A percentile compares a stretch with the other conserved stretches of the same genome.
These are phyloP conservation scores for Pyrgilauda ruficollis DNA, from an alignment of 2,113 vertebrate species.

Conservation along the genomic window DNA sequence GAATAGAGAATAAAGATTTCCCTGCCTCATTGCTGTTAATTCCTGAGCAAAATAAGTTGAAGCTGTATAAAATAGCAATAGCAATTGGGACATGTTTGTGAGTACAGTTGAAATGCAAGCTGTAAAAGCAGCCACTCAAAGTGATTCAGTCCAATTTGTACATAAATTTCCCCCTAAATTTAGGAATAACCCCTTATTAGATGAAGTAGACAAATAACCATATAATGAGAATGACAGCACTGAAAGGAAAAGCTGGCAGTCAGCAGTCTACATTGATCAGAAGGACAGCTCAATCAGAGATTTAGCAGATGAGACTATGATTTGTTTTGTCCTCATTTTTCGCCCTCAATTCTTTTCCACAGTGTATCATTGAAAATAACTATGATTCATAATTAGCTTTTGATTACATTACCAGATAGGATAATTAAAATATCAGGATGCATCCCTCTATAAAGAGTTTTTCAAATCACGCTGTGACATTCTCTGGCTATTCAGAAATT, in stretches of 20 bases:
- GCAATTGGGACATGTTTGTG: background rate
- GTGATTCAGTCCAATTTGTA: background rate
- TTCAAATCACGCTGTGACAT: background rate
- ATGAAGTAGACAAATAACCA: background rate
- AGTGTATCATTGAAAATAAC: background rate
- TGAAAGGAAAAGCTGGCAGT: slow-evolving; percentile 21
- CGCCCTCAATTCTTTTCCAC: background rate
- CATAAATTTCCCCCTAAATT: background rate
- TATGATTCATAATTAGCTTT: slow-evolving; percentile 32
- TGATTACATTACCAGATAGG: slow-evolving; percentile 36
- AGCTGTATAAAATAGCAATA: background rate
- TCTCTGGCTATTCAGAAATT: background rate
- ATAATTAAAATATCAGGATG: slow-evolving; percentile 24
- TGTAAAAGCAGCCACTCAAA: background rate
- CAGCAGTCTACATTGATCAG: background rate
- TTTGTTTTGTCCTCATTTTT: background rate
- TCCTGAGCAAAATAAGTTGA: background rate
- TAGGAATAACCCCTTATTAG: background rate
- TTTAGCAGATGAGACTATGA: background rate
- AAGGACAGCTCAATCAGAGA: slow-evolving; percentile 7
- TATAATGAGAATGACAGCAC: background rate
- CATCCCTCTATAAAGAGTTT: background rate
- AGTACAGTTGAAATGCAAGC: background rate
- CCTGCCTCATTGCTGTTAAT: background rate
- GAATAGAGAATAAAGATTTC: background rate